Percentiles rank a stretch among this genome's conserved stretches.
These are phyloP conservation scores for Bos javanicus DNA, from an alignment of 2,113 vertebrate genomes.

Conservation along the genomic window DNA sequence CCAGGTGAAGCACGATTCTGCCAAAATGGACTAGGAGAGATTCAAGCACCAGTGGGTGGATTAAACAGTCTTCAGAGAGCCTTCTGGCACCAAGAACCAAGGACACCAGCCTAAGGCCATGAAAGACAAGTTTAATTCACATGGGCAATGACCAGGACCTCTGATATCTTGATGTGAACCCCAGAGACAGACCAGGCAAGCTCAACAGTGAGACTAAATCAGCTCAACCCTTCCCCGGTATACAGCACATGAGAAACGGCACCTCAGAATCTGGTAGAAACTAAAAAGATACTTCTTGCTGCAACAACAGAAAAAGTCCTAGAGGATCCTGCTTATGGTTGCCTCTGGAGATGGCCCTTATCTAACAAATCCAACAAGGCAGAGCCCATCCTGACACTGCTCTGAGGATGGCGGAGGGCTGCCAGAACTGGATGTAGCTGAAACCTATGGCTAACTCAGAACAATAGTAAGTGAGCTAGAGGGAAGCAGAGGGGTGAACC, in stretches of 20 bases:
- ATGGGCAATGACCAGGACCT: background rate
- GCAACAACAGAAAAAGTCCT: background rate
- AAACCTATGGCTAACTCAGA: background rate
- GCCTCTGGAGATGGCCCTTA: background rate
- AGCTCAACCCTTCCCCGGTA: background rate
- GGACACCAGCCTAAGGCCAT: background rate
- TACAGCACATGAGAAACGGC: background rate
- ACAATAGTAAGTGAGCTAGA: background rate
- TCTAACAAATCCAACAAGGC: fast-evolving
- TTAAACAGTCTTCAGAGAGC: background rate
- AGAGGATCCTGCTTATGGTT: background rate
- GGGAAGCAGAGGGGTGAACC: background rate
- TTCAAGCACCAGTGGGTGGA: too few species aligned
- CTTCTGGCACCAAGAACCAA: background rate
- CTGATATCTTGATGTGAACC: background rate
- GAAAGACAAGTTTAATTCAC: background rate
- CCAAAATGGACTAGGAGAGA: background rate
- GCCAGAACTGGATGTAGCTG: background rate
- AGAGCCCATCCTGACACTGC: background rate
- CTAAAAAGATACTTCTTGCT: background rate
- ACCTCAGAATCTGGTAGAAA: background rate
- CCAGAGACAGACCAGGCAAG: background rate
- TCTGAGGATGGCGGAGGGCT: background rate
- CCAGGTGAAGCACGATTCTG: background rate
- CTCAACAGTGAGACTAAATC: background rate